Conservation (phyloP, 2,797 vertebrate species). For the Threskiornis aethiopicus region DNA sequence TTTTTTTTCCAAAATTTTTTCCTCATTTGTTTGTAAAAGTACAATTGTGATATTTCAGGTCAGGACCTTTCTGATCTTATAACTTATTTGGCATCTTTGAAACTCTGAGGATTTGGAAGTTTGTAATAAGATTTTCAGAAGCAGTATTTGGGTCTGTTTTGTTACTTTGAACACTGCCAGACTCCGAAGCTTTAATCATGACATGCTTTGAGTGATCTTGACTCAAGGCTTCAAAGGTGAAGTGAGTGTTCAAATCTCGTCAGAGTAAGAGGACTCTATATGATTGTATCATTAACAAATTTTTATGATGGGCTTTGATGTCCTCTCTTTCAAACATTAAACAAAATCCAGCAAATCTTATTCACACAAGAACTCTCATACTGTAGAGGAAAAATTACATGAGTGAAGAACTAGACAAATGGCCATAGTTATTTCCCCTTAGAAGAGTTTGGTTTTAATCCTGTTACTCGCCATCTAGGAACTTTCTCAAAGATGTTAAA, state of each 20-base stretch:
- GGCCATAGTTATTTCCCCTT: background rate
- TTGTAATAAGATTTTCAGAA: background rate
- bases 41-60: rapidly evolving
- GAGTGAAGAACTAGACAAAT: background rate
- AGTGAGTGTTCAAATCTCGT: background rate
- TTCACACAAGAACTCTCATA: background rate
- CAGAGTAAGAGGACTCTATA: background rate
- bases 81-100: background rate
- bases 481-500: background rate
- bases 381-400: background rate
- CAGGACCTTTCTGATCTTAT: background rate
- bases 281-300: background rate
- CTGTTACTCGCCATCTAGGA: background rate
- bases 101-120: background rate
- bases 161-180: too few species aligned
- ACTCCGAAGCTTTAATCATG: background rate
- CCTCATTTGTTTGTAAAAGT: rapidly evolving
- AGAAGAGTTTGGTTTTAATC: background rate
- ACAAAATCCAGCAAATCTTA: background rate
- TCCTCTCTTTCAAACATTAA: background rate
- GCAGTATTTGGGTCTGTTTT: background rate
- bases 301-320: background rate
- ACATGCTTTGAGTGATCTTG: background rate
- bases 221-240: background rate
- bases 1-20: rapidly evolving